Conservation (phyloP, 2,113 vertebrate genomes). For the Hyperopisus bebe region DNA sequence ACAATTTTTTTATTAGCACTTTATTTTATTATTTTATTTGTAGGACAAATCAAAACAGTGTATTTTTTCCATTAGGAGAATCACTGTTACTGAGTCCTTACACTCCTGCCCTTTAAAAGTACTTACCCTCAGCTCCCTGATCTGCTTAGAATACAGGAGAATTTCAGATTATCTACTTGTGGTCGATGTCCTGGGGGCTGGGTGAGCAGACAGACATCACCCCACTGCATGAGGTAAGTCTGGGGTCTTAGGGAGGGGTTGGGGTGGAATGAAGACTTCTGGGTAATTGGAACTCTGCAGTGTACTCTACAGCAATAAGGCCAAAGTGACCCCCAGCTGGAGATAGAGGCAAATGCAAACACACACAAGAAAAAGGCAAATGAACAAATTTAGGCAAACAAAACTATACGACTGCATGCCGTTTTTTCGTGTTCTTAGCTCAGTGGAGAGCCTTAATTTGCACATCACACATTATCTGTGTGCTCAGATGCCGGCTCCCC, state of each 20-base stretch:
- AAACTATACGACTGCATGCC: neutral
- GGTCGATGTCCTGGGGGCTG: neutral
- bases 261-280: neutral
- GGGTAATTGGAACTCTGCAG: neutral
- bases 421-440: neutral
- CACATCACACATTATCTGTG: neutral
- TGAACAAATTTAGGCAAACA: neutral
- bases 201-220: neutral
- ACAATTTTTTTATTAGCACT: neutral
- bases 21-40: neutral
- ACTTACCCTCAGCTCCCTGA: neutral
- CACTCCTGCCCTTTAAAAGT: neutral
- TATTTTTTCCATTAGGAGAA: neutral
- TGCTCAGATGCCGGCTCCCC: neutral
- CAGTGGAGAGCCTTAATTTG: neutral
- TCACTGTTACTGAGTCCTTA: neutral
- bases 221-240: neutral
- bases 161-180: neutral
- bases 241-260: neutral
- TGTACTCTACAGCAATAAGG: neutral
- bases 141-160: neutral
- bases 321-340: neutral
- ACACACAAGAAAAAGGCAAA: neutral
- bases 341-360: neutral
- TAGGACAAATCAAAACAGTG: neutral